phyloP scores from a whole-genome alignment of 2,113 vertebrate genomes.

The Tretioscincus oriximinensis region DNA sequence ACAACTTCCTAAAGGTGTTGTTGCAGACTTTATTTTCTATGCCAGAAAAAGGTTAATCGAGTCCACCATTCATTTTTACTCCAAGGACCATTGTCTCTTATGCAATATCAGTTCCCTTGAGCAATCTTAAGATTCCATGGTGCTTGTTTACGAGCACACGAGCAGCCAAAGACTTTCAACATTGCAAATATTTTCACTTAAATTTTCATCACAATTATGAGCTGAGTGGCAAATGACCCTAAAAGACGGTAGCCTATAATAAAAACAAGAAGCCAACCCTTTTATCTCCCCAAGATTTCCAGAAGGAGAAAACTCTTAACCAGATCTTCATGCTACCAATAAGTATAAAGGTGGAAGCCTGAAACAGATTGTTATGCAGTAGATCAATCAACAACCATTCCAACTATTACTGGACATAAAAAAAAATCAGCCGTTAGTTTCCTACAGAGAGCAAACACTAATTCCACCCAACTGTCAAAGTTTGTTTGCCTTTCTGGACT shows the following conservation, averaged over 20 bases:
- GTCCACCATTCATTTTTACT: neutral
- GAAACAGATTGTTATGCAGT: too few relatives aligned
- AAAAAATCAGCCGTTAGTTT: too few relatives aligned
- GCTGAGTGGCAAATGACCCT: neutral
- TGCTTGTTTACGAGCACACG: neutral
- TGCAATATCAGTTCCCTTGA: neutral
- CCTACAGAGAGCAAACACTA: too few relatives aligned
- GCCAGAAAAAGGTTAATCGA: neutral
- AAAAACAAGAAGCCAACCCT: neutral
- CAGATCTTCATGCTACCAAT: neutral
- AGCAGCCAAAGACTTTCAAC: neutral
- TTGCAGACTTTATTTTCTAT: neutral
- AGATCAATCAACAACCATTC: too few relatives aligned
- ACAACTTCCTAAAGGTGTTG: neutral
- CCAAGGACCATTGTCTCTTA: neutral
- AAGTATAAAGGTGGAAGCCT: too few relatives aligned
- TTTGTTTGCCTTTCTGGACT: too few relatives aligned
- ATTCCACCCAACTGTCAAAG: too few relatives aligned
- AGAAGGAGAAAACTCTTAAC: neutral
- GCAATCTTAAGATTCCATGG: neutral
- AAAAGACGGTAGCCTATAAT: neutral
- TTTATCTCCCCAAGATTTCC: neutral
- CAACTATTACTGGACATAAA: too few relatives aligned
- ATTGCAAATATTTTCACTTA: neutral
- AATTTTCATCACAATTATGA: neutral